Conservation (phyloP, 2,888 invertebrate species). For the Tenthredo notha region DNA sequence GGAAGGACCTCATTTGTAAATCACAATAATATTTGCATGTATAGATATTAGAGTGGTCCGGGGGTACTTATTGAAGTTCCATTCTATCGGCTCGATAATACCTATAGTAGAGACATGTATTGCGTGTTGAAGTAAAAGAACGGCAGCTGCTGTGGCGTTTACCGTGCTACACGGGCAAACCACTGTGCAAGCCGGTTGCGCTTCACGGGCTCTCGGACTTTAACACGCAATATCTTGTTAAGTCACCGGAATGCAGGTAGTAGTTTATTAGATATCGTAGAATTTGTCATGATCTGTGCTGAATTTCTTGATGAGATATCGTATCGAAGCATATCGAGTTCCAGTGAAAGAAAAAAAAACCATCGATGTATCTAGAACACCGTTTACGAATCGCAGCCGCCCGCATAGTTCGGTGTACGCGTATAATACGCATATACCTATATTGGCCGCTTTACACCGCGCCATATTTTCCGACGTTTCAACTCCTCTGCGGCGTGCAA, state of each 20-base stretch:
- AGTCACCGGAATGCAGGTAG: neutral
- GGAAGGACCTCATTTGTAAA: too few relatives aligned
- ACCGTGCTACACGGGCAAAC: neutral
- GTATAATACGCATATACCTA: neutral
- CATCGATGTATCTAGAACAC: neutral
- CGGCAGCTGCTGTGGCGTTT: neutral
- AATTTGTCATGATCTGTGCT: neutral
- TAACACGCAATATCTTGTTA: neutral
- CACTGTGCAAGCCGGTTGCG: neutral
- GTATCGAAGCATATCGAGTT: neutral
- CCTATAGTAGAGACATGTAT: neutral
- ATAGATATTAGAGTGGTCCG: too few relatives aligned
- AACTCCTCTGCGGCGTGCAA: neutral
- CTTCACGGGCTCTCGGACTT: neutral
- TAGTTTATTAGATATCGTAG: neutral
- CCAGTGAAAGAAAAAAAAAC: neutral
- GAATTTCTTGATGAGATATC: neutral
- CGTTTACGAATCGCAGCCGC: neutral
- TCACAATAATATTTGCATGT: neutral
- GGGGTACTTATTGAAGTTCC: neutral
- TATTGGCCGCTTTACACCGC: neutral
- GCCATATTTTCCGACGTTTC: neutral
- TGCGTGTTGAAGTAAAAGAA: neutral
- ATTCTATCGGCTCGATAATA: neutral
- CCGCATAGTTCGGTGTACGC: neutral